phyloP scores from a whole-genome alignment of 2,888 invertebrate genomes.

The Cheiracanthium punctorium region DNA sequence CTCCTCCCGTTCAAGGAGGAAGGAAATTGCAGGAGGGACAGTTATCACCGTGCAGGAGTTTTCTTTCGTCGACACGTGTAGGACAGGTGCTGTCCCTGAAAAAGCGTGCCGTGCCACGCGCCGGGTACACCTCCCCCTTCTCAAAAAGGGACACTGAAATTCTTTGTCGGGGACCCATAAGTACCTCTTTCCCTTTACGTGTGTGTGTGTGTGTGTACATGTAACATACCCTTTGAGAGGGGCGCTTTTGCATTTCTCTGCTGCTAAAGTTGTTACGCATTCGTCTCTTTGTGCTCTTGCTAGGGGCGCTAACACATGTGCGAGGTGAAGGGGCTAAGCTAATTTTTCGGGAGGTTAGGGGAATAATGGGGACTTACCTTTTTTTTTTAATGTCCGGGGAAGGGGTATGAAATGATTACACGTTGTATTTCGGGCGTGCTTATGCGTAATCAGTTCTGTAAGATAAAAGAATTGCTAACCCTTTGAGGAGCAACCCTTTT shows the following conservation, averaged over 20 bases:
- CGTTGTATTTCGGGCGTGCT: no score
- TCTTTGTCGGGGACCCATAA: background rate
- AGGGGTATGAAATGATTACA: no score
- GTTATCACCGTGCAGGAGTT: background rate
- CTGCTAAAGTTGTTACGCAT: background rate
- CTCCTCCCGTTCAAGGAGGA: background rate
- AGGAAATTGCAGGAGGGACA: background rate
- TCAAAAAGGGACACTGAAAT: conserved; percentile 21
- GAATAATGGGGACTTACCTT: no score
- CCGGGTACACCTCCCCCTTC: conserved; percentile 8
- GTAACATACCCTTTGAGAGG: no score
- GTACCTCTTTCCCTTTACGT: conserved; percentile 4
- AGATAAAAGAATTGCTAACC: no score
- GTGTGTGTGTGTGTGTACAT: no score
- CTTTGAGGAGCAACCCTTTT: no score
- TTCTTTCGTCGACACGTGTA: conserved; percentile 41
- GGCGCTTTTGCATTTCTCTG: background rate
- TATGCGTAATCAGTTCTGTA: no score
- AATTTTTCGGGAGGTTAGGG: no score
- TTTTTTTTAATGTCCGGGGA: no score
- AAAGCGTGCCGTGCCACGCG: conserved; percentile 40
- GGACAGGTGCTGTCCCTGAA: conserved; percentile 48
- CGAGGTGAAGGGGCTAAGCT: no score
- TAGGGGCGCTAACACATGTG: no score
- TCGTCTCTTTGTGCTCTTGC: background rate